Base-by-base conservation (phyloP, 1,140 invertebrate genomes). In the Lineus longissimus region DNA sequence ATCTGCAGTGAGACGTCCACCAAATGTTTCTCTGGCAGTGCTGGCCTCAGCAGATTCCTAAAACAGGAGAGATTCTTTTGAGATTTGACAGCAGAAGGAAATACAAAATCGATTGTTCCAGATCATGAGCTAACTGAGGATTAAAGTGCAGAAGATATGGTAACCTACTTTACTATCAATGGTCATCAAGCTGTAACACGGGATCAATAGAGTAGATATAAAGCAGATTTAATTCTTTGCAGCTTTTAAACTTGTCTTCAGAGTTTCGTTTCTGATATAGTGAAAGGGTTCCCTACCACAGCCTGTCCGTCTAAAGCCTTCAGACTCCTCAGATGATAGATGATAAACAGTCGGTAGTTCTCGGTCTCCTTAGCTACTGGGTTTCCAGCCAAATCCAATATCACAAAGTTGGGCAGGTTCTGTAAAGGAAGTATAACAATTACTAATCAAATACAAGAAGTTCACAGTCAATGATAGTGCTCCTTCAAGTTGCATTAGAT, bases 341-440 rank as follows among this genome's bases (percentile, higher is more conserved):
- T 77, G 33, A 81, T 69, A 72, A 81, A 81, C 51, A 82, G 64
- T 58, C 81, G 62, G 60, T 81, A 82, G 62, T 81, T 79, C n/a
- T 78, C 76, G 23, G 71, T 68, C 33, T 75, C 72, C n/a, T 57
- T 64, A 0, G 70, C 71, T n/a, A 81, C 69, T 11, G 79, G 79
- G 63, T 82, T 82, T 9, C 74, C 78, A 70, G 65, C 76, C 69
- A 81, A 60, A 64, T 82, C 81, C 47, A 81, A 64, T 27, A 82
- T 82, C 15, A 78, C 71, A 29, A 82, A 64, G 61, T 71, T 76
- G 13, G 64, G 55, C 43, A 80, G 65, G 33, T 67, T 60, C 77
- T 81, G 63, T 23, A 72, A 71, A 23, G 36, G 25, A 63, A 30
- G 62, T 19, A 45, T 47, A 47, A 59, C 1, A 40, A 41, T 19